Base-by-base conservation (phyloP, 2,888 invertebrate species). In the Tetheella fluctuosa region DNA sequence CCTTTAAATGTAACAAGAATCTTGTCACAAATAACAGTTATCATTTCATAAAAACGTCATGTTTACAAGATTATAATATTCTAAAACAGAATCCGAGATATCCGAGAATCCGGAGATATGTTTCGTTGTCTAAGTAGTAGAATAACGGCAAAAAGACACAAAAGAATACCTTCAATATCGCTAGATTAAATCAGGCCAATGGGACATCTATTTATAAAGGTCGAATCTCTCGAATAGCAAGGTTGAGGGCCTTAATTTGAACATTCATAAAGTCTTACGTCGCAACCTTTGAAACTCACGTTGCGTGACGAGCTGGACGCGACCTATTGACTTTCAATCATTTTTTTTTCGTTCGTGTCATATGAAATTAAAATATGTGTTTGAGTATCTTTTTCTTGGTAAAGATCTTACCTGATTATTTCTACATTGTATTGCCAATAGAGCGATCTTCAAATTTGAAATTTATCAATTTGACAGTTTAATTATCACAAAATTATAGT, bases 271-370 rank as follows among this genome's bases (percentile, higher is more conserved):
- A 69, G 68, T 59, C 54, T 61, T 63, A 68, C 66, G 64, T 65
- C 58, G 71, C 79, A 81, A 69, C 79, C 77, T 75, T 76, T 76
- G 69, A 72, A 77, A 71, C 63, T 69, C 64, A 67, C 65, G 70
- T 76, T 71, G 70, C 75, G 69, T 77, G 76, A 77, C 73, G 68
- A 68, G 77, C 73, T 70, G 69, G 77, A 74, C 72, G 65, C 73
- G 81, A 84, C 82, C 80, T 83, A 83, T 85, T 84, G 84, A 79
- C 83, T 78, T 81, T 75, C 77, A 83, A 85, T 86, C 80, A 84
- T 81, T 83, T 78, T 72, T 74, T 67, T 69, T 70, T 76, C 71
- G 74, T 71, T 77, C 74, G 76, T 72, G 76, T 70, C 63, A 61
- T 58, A 60, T 64, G 62, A 65, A 58, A 60, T 59, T 60, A 56